A percentile compares a stretch with the other conserved stretches of the same genome.
Conservation (phyloP, 2,797 vertebrate species). For the Ibycter americanus region DNA sequence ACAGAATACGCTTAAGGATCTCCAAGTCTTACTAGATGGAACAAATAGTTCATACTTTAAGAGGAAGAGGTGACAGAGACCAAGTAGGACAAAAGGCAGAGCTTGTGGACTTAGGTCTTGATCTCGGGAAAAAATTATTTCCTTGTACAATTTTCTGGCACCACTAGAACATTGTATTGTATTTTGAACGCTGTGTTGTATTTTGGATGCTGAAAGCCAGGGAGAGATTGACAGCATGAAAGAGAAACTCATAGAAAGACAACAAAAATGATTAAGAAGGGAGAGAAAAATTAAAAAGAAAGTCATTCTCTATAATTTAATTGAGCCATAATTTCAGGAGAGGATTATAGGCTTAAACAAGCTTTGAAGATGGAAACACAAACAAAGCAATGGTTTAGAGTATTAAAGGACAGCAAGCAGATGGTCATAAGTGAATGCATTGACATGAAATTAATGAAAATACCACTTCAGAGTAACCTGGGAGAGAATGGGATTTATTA, state of each 20-base stretch:
- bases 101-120: background rate
- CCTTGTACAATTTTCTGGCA: background rate
- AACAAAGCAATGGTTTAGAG: conserved; percentile 11
- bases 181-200: background rate
- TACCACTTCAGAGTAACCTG: conserved; percentile 1
- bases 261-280: background rate
- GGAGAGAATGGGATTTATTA: background rate
- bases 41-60: background rate
- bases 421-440: background rate
- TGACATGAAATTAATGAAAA: conserved; percentile 50
- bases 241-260: background rate
- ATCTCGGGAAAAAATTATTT: background rate
- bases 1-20: background rate
- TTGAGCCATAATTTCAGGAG: conserved; percentile 27
- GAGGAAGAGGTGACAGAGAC: background rate
- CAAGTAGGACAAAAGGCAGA: background rate
- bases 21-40: background rate
- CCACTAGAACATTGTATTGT: background rate
- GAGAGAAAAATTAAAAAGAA: background rate
- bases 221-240: background rate
- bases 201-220: background rate
- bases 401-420: conserved; percentile 45
- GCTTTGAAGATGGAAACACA: background rate
- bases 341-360: conserved; percentile 38
- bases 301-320: conserved; percentile 26